A percentile compares a stretch with the other conserved stretches of the same genome.
These are phyloP conservation scores for Apis dorsata DNA, from an alignment of 1,140 invertebrate species.

Conservation along the genomic window DNA sequence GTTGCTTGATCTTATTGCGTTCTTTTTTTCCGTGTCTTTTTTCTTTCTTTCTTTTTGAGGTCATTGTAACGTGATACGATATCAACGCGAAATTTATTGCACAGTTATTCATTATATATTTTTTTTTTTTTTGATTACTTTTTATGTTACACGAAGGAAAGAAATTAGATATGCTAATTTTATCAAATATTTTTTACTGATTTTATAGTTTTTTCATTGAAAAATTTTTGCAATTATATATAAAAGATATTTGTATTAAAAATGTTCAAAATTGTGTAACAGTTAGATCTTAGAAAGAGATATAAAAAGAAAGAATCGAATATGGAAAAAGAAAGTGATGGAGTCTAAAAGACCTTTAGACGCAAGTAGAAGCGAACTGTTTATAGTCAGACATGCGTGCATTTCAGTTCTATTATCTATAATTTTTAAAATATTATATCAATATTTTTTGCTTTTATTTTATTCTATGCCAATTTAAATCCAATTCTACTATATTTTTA, in stretches of 20 bases:
- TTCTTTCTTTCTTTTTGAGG: neutral
- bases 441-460: too few species aligned
- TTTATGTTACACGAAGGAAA: too few species aligned
- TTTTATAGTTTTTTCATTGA: too few species aligned
- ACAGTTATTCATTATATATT: too few species aligned
- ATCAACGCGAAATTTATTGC: neutral
- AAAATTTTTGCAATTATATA: too few species aligned
- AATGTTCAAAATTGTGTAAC: neutral
- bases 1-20: neutral
- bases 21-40: neutral
- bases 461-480: too few species aligned
- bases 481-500: too few species aligned
- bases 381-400: neutral
- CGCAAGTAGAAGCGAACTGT: conserved; percentile 2
- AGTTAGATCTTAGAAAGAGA: too few species aligned
- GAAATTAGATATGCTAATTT: too few species aligned
- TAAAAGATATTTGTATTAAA: neutral
- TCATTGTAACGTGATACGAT: too few species aligned
- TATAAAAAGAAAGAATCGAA: neutral
- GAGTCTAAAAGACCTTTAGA: neutral
- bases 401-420: neutral
- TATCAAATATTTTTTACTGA: too few species aligned
- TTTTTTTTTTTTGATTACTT: too few species aligned
- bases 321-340: neutral
- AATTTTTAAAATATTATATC: neutral